Percentiles rank a stretch among this genome's conserved stretches.
phyloP scores from a whole-genome alignment of 2,113 vertebrate species.

The Odontesthes bonariensis region DNA sequence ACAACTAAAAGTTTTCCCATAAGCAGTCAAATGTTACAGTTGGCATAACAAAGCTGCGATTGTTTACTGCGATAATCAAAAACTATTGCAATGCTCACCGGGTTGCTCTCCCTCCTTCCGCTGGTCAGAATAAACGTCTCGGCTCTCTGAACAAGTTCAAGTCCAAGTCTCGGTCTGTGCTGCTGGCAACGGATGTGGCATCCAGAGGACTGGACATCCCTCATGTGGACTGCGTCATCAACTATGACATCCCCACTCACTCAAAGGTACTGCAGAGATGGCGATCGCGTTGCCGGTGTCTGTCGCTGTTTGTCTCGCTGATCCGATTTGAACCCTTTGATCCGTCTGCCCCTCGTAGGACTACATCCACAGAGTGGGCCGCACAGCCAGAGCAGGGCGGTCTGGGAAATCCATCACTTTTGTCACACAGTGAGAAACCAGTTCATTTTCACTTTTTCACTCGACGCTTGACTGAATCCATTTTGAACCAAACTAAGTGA shows the following conservation, averaged over 20 bases:
- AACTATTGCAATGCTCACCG: not conserved
- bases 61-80: no score
- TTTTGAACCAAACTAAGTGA: no score
- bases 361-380: constrained; percentile 97
- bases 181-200: constrained; percentile 96
- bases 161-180: constrained; percentile 93
- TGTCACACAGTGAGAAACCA: constrained; percentile 91
- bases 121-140: constrained; percentile 91
- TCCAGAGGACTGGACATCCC: constrained; percentile 97
- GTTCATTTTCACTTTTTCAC: not conserved
- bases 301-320: not conserved
- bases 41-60: no score
- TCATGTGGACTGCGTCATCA: constrained; percentile 97
- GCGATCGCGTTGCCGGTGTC: fast-evolving
- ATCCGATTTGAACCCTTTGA: not conserved
- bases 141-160: constrained; percentile 98
- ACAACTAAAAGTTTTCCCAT: not conserved
- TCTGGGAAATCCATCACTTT: constrained; percentile 98
- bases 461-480: no score
- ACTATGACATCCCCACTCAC: constrained; percentile 98
- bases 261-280: constrained; percentile 87
- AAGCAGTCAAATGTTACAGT: no score
- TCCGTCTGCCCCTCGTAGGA: constrained; percentile 81
- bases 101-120: not conserved
- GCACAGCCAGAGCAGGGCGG: constrained; percentile 95